Evolutionary conservation across 2,113 vertebrate genomes (phyloP), one percentile per base, ranked within the genome.

Genomic region (Eurystomus gularis): DNA sequence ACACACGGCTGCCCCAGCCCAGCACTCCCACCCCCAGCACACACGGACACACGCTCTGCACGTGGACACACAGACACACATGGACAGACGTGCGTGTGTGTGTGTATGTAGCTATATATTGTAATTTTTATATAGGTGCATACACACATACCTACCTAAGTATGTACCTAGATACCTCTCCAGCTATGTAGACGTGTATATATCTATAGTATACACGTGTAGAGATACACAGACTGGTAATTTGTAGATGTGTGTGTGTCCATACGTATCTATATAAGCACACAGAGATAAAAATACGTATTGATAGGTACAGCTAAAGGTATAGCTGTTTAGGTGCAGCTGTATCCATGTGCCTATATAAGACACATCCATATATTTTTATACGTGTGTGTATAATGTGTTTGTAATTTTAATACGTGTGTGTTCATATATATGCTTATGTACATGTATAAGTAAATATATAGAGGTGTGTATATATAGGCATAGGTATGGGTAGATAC

Each of bases 181-280:
- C 37, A 33, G 57, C 5, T 28, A 14, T 23, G 23, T 1, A 40
- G 7, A 6, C 13, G n/a, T 10, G 15, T 60, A 5, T 54, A 15
- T 25, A 17, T 60, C 52, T 55, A 0, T 33, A 10, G 9, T 18
- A 24, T 51, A 26, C 5, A 19, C 0, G 0, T 23, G 64, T 51
- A n/a, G 5, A 6, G 26, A 8, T 0, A 13, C 9, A 33, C 2
- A 17, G 25, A 48, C 26, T 7, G 11, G 51, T 25, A 20, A 15
- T 9, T 57, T 91, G 33, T 19, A 71, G 28, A 26, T 35, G 1
- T 13, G 0, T 4, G 5, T 17, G 35, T n/a, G 28, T 40, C 28
- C 39, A 14, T 16, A 10, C 31, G 1, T 33, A 19, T 37, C 12
- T 37, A 23, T 29, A 11, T 57, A 21, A 49, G 42, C 26, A n/a